Evolutionary conservation across 2,797 vertebrate genomes (phyloP).

Genomic region (Atherinosoma microstoma): DNA sequence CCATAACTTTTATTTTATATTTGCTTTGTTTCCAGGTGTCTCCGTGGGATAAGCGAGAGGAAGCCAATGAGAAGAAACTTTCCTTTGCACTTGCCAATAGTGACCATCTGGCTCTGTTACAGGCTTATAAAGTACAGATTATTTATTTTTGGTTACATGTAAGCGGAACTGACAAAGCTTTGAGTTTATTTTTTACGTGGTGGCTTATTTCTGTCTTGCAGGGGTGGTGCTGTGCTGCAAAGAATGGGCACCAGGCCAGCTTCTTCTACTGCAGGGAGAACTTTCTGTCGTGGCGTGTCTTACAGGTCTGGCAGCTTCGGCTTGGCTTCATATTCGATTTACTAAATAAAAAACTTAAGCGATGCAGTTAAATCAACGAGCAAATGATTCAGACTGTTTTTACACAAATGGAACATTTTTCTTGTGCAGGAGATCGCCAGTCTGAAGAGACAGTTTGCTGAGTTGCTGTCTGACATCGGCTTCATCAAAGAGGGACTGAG

Average conservation of each 20-base stretch:
- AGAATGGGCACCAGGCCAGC: conserved; percentile 84
- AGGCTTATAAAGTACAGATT: conserved; percentile 90
- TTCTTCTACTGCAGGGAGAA: conserved; percentile 93
- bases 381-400: background rate
- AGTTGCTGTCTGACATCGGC: conserved; percentile 96
- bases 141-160: background rate
- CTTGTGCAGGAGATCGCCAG: conserved; percentile 91
- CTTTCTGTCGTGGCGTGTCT: conserved; percentile 91
- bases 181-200: background rate
- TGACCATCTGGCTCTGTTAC: conserved; percentile 93
- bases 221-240: conserved; percentile 91
- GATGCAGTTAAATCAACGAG: background rate
- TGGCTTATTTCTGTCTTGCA: conserved; percentile 59
- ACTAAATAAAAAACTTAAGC: no score
- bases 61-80: conserved; percentile 93
- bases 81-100: conserved; percentile 93
- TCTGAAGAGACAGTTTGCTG: conserved; percentile 96
- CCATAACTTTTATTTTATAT: background rate
- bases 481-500: conserved; percentile 94
- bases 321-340: background rate
- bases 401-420: background rate
- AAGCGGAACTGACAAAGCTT: background rate
- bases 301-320: conserved; percentile 85
- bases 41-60: conserved; percentile 97
- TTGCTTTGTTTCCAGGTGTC: conserved; percentile 85